Evolutionary conservation across 2,797 vertebrate genomes (phyloP), one percentile per base, ranked within the genome.

Genomic region (Pseudocheirus occidentalis): DNA sequence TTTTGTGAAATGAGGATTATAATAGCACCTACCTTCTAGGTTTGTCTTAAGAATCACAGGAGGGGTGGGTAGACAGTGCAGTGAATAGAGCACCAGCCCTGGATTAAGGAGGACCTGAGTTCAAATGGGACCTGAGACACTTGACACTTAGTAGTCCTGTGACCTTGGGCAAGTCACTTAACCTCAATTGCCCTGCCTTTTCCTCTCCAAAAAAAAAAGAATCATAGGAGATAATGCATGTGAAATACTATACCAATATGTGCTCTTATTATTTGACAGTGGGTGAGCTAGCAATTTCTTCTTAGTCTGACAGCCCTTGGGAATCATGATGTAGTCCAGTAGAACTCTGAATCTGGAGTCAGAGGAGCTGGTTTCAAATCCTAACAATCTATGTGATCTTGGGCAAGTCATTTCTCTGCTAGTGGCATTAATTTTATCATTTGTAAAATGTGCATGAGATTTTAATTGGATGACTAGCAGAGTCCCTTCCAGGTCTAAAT

Each of bases 231-330:
- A 24, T 24, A 87, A 87, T 46, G 3, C 27, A 87, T 24, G 73
- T 87, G 40, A 87, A 46, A 5, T 27, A 46, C 21, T 87, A 87
- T 9, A 27, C 27, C 73, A 87, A 27, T 87, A 87, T 87, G 2
- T 87, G 21, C 24, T 87, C 21, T 27, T 87, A 81, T 81, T 81
- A 50, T 87, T 87, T 50, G 40, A 87, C 73, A 46, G 6, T 4
- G 1, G 52, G 28, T 55, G 52, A 93, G 73, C 57, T 50, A 92
- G 58, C 92, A 92, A 93, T 24, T 92, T 95, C 90, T 91, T 94
- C 90, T 91, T 94, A 94, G 92, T 90, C 92, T 55, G 66, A 73
- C 53, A 91, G 55, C 95, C 94, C 95, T 89, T 96, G 56, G 27
- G 56, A 40, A 46, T 87, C 73, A 87, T 27, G 1, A 3, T 87